Conservation (phyloP, 2,888 invertebrate species). For the Drosophila macrospina region DNA sequence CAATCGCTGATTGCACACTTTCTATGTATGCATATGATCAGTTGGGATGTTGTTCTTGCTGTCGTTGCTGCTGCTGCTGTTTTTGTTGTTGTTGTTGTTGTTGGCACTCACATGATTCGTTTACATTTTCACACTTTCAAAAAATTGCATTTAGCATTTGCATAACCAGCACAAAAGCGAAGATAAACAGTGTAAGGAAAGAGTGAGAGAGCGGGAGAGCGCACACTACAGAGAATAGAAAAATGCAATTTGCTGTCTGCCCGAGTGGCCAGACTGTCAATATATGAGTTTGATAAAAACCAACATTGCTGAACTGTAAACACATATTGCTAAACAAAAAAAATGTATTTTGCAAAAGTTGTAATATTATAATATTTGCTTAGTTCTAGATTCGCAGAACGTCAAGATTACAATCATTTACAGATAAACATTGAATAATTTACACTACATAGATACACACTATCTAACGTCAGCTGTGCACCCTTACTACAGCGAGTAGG, state of each 20-base stretch:
- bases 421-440: background rate
- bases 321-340: background rate
- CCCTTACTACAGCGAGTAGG: too few relatives aligned
- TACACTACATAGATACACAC: background rate
- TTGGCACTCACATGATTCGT: slow-evolving; percentile 63
- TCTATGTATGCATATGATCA: slow-evolving; percentile 25
- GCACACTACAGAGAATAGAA: slow-evolving; percentile 6
- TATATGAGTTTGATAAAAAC: background rate
- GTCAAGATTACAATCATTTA: background rate
- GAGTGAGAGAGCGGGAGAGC: background rate
- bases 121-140: slow-evolving; percentile 66
- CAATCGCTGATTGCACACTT: slow-evolving; percentile 8
- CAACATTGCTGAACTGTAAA: background rate
- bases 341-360: background rate
- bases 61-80: slow-evolving; percentile 17
- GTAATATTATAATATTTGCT: background rate
- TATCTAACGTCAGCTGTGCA: too few relatives aligned
- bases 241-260: slow-evolving; percentile 7
- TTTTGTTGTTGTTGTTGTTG: slow-evolving; percentile 12
- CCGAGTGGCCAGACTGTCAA: slow-evolving; percentile 31
- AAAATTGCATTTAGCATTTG: slow-evolving; percentile 69
- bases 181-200: slow-evolving; percentile 23
- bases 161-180: slow-evolving; percentile 55
- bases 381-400: background rate
- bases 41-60: slow-evolving; percentile 25